phyloP scores from a whole-genome alignment of 2,113 vertebrate genomes.

The Trogon surrucura region DNA sequence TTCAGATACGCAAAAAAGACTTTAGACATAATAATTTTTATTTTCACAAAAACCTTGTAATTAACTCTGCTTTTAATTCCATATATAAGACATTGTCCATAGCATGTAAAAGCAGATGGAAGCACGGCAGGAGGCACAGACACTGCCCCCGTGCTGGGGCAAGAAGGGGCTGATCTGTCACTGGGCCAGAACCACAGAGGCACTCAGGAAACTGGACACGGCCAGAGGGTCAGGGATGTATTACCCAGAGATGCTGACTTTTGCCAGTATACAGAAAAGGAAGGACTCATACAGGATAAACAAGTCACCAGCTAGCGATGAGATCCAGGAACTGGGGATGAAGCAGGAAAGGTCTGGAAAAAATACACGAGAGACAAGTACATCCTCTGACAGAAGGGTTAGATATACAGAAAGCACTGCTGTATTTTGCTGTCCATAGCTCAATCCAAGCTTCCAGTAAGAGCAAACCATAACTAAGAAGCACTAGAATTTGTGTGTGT shows the following conservation, averaged over 20 bases:
- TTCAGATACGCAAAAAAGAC: background rate
- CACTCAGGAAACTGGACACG: fast-evolving
- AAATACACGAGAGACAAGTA: background rate
- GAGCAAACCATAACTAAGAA: background rate
- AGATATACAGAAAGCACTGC: background rate
- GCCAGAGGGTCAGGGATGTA: background rate
- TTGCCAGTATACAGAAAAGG: background rate
- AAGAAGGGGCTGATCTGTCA: background rate
- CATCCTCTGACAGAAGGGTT: background rate
- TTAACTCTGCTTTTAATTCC: background rate
- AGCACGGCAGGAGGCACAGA: background rate
- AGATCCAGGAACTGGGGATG: background rate
- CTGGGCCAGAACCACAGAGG: background rate
- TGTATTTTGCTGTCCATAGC: background rate
- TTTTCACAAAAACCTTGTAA: background rate
- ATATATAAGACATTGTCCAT: background rate
- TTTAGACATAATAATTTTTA: background rate
- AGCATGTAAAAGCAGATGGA: background rate
- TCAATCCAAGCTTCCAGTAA: background rate
- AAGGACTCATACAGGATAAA: background rate
- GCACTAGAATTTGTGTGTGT: background rate
- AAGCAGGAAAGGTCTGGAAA: background rate
- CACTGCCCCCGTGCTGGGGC: background rate
- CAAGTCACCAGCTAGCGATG: background rate
- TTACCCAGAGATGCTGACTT: background rate